A percentile compares a stretch with the other conserved stretches of the same genome.
phyloP scores from a whole-genome alignment of 1,140 invertebrate species.

The Hycleus cichorii region DNA sequence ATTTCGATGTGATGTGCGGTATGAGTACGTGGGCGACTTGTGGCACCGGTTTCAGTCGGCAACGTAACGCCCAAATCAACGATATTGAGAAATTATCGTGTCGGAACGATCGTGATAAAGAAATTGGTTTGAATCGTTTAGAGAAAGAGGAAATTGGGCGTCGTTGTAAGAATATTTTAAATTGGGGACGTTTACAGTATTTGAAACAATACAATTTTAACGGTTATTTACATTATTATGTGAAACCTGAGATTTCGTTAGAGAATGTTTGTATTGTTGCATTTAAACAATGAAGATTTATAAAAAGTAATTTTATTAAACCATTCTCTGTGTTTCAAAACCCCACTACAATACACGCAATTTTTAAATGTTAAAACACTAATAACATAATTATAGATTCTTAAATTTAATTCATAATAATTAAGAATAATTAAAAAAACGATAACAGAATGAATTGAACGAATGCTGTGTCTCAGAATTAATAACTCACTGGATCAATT shows the following conservation, averaged over 20 bases:
- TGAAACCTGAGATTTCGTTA: slow-evolving; percentile 53
- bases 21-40: slow-evolving; percentile 82
- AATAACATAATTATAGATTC: slow-evolving; percentile 4
- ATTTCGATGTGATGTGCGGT: slow-evolving; percentile 69
- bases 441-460: too few species aligned
- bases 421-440: too few species aligned
- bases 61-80: slow-evolving; percentile 25
- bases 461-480: slow-evolving; percentile 14
- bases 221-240: slow-evolving; percentile 57
- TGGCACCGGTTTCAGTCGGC: slow-evolving; percentile 51
- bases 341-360: slow-evolving; percentile 22
- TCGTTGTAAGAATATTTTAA: slow-evolving; percentile 66
- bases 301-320: slow-evolving; percentile 11
- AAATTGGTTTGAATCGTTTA: slow-evolving; percentile 30
- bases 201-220: slow-evolving; percentile 52
- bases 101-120: slow-evolving; percentile 23
- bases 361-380: slow-evolving; percentile 10
- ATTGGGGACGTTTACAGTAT: slow-evolving; percentile 63
- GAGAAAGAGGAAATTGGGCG: slow-evolving; percentile 58
- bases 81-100: not conserved
- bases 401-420: too few species aligned
- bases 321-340: not conserved
- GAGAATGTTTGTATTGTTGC: slow-evolving; percentile 76
- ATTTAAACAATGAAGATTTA: slow-evolving; percentile 12
- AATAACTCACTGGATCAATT: slow-evolving; percentile 5